Conservation (phyloP, 2,797 vertebrate genomes). For the Sebastes elongatus region DNA sequence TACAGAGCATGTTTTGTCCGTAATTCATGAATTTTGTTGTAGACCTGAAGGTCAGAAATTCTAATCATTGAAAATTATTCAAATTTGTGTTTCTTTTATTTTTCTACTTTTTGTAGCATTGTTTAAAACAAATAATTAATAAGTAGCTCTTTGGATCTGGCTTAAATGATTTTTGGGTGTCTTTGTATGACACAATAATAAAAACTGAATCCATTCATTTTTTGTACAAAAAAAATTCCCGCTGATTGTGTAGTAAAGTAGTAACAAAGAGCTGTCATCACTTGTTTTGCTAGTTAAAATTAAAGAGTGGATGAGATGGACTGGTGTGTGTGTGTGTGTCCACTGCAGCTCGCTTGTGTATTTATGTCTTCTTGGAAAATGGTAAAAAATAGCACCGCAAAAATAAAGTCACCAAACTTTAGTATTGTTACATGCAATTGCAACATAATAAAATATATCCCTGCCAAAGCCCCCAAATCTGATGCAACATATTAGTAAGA, state of each 20-base stretch:
- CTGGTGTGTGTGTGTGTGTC: too few relatives aligned
- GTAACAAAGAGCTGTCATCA: background rate
- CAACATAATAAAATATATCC: background rate
- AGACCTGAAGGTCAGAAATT: background rate
- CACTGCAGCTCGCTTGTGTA: background rate
- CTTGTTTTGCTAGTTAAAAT: background rate
- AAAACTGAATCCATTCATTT: background rate
- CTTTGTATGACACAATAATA: background rate
- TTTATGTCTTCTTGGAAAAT: background rate
- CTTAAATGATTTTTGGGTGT: too few relatives aligned
- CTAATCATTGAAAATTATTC: background rate
- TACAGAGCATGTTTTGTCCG: background rate
- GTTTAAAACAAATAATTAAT: background rate
- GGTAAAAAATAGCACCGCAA: background rate
- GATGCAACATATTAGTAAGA: constrained; percentile 23
- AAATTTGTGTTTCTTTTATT: background rate
- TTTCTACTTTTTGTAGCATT: background rate
- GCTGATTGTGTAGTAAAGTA: background rate
- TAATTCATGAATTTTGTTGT: background rate
- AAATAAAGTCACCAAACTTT: background rate
- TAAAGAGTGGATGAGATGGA: background rate
- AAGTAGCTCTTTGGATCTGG: background rate
- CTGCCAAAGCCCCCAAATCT: background rate
- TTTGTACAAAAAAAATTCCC: background rate
- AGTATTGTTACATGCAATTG: background rate